Base-by-base conservation (phyloP, 1,140 invertebrate genomes). In the Dermatophagoides farinae region DNA sequence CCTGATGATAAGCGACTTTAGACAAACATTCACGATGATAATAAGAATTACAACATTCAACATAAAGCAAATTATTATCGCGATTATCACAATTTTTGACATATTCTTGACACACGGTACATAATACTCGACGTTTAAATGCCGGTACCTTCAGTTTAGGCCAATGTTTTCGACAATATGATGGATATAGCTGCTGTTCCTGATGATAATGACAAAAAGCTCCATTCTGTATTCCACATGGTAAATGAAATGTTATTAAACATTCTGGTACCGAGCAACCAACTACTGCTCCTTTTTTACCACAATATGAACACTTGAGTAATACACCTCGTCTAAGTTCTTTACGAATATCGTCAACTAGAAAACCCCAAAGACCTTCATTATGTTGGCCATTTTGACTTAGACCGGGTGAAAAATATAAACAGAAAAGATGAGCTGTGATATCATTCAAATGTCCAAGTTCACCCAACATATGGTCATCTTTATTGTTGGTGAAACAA, bases 161-260 rank as follows among this genome's bases (percentile, higher is more conserved):
- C 31, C 77, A 70, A 68, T 81, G 80, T 25, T 71, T 70, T n/a
- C 66, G 58, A 68, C 81, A 82, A 69, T 71, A 82, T 1, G 80
- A 80, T 61, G 78, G 80, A 65, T 12, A 53, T 12, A 18, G 6
- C 79, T 73, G 77, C 66, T 78, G 82, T 65, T 75, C 73, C 23
- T 74, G 76, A 69, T 75, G 80, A 70, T 79, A 82, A 64, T 80
- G 79, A 66, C 77, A 74, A 39, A 80, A 68, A 1, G 76, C 74
- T 18, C 74, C 75, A 66, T 74, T 70, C 53, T 72, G 68, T 43
- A 77, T 61, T 0, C 80, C 80, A 73, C 81, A 83, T 4, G 76
- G 75, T 47, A 77, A 75, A 68, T 83, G 82, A 69, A 80, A 83
- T 5, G 71, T 73, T 58, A 66, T 68, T 64, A 74, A 74, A 68